A percentile compares a stretch with the other conserved stretches of the same genome.
Evolutionary conservation across 2,797 vertebrate genomes (phyloP).

Genomic region (Phylloscopus collybita): DNA sequence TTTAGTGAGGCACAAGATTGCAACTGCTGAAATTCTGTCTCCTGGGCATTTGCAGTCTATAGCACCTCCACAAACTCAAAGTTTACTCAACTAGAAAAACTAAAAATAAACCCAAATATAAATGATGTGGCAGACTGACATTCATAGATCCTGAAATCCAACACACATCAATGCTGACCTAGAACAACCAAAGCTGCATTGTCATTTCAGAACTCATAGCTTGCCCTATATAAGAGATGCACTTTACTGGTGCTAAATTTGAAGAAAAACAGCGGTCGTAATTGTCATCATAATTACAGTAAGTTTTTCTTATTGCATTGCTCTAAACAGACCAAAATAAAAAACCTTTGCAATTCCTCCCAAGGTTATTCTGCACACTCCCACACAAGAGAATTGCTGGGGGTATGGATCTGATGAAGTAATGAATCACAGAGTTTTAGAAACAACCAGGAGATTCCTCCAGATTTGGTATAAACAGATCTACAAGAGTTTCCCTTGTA

Average conservation of each 20-base stretch:
- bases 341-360: neutral
- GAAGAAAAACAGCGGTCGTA: neutral
- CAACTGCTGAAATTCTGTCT: conserved; percentile 15
- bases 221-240: neutral
- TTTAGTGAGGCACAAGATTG: neutral
- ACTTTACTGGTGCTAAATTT: neutral
- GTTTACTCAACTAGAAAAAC: conserved; percentile 29
- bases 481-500: neutral
- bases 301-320: neutral
- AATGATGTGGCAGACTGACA: conserved; percentile 13
- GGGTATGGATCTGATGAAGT: neutral
- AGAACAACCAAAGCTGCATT: neutral
- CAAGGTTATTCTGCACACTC: neutral
- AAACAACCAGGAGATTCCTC: neutral
- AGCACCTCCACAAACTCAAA: neutral
- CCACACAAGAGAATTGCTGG: neutral
- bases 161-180: conserved; percentile 27
- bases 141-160: conserved; percentile 34
- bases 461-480: neutral
- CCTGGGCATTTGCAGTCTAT: neutral
- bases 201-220: neutral
- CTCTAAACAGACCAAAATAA: neutral
- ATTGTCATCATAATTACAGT: neutral
- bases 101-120: conserved; percentile 28
- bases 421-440: neutral